These are phyloP conservation scores for Drosophila orena DNA, from an alignment of 1,140 invertebrate species.

Conservation along the genomic window DNA sequence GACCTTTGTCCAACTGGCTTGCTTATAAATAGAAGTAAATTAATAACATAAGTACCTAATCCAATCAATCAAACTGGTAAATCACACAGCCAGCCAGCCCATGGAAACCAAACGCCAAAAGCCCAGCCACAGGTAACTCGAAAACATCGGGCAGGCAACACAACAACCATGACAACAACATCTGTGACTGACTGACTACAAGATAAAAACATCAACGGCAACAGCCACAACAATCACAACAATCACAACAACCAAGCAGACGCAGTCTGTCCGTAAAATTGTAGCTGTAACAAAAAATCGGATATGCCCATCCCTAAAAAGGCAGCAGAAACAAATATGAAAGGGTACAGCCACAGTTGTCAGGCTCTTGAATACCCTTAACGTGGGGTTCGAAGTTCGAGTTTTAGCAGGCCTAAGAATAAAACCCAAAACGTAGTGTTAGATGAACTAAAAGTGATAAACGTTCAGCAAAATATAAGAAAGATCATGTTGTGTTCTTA, in stretches of 20 bases:
- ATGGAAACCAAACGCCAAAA: constrained; percentile 59
- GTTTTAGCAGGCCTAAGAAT: neutral
- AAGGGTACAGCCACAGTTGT: constrained; percentile 44
- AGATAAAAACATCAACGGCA: constrained; percentile 63
- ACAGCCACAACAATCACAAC: constrained; percentile 55
- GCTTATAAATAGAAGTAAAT: constrained; percentile 83
- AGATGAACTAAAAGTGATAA: too few species aligned
- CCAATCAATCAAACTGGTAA: constrained; percentile 83
- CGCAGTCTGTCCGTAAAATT: constrained; percentile 42
- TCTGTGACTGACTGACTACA: constrained; percentile 57
- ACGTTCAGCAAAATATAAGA: too few species aligned
- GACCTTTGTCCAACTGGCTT: constrained; percentile 72
- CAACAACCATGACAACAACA: constrained; percentile 58
- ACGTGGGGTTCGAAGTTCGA: constrained; percentile 14
- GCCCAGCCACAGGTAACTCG: constrained; percentile 58
- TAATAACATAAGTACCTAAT: constrained; percentile 84
- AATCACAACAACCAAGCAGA: constrained; percentile 1
- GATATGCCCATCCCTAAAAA: constrained; percentile 82
- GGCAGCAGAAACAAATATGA: constrained; percentile 41
- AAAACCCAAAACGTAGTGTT: neutral
- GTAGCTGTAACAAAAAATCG: constrained; percentile 77
- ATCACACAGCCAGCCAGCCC: constrained; percentile 76
- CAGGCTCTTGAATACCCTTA: constrained; percentile 40
- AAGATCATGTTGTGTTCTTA: too few species aligned
- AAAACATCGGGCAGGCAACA: constrained; percentile 35